Evolutionary conservation across 2,113 vertebrate species (phyloP).

Genomic region (Oncorhynchus nerka): DNA sequence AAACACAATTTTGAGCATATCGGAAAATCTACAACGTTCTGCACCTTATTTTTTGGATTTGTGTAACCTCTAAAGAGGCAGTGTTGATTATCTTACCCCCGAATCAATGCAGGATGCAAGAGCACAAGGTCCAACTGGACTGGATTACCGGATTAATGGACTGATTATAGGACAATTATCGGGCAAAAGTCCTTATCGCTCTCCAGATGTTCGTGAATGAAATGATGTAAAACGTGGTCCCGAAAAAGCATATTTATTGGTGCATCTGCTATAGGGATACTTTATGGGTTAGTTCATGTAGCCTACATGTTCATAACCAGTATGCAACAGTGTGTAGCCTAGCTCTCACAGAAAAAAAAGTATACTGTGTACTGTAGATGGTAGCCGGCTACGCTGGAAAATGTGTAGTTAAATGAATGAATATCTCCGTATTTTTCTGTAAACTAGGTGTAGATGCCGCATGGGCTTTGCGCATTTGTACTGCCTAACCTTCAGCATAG

Average conservation of each 20-base stretch:
- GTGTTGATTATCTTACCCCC: constrained; percentile 48
- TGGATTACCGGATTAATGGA: constrained; percentile 74
- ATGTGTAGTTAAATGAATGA: constrained; percentile 47
- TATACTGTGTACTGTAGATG: background rate
- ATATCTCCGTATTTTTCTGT: constrained; percentile 62
- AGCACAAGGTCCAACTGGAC: constrained; percentile 62
- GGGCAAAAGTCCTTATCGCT: constrained; percentile 65
- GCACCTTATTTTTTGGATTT: constrained; percentile 20
- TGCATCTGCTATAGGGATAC: constrained; percentile 27
- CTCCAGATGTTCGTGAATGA: constrained; percentile 65
- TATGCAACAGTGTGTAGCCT: constrained; percentile 73
- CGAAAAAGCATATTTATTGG: constrained; percentile 40
- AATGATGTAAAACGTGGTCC: constrained; percentile 60
- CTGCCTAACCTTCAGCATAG: constrained; percentile 68
- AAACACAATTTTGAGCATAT: constrained; percentile 55
- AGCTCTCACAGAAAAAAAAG: constrained; percentile 38
- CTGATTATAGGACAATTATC: constrained; percentile 71
- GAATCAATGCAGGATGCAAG: constrained; percentile 60
- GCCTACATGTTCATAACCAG: constrained; percentile 35
- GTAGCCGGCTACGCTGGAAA: constrained; percentile 24
- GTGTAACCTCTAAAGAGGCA: constrained; percentile 26
- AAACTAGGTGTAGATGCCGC: constrained; percentile 69
- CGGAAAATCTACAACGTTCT: constrained; percentile 44
- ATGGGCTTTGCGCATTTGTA: constrained; percentile 71
- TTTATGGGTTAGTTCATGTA: constrained; percentile 45